Percentiles rank a stretch among this genome's conserved stretches.
phyloP scores from a whole-genome alignment of 2,797 vertebrate species.

The Neostethus bicornis region DNA sequence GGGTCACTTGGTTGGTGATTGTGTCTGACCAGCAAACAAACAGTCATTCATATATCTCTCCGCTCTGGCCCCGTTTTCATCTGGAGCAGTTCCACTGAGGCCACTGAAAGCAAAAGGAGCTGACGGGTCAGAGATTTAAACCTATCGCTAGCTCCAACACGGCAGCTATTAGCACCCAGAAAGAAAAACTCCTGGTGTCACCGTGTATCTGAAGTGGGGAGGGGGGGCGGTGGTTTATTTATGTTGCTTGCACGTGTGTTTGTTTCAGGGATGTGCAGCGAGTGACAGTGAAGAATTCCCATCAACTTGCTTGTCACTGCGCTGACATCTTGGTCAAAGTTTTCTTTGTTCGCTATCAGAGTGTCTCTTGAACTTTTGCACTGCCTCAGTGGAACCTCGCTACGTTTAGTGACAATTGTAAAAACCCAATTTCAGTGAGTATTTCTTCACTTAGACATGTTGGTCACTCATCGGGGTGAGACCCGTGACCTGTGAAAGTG shows the following conservation, averaged over 20 bases:
- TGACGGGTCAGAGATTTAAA: slow-evolving; percentile 77
- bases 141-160: slow-evolving; percentile 66
- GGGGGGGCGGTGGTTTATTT: too few relatives aligned
- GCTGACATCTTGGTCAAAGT: slow-evolving; percentile 61
- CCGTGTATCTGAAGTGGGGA: slow-evolving; percentile 57
- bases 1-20: slow-evolving; percentile 77
- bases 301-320: slow-evolving; percentile 77
- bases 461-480: slow-evolving; percentile 35
- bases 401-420: slow-evolving; percentile 69
- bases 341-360: slow-evolving; percentile 60
- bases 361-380: slow-evolving; percentile 56
- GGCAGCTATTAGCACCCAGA: slow-evolving; percentile 65
- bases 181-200: slow-evolving; percentile 67
- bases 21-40: slow-evolving; percentile 80
- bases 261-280: slow-evolving; percentile 56
- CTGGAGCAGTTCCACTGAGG: slow-evolving; percentile 76
- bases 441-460: slow-evolving; percentile 49
- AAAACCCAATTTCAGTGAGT: slow-evolving; percentile 61
- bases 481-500: slow-evolving; percentile 45
- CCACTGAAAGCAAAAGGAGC: slow-evolving; percentile 72
- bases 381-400: slow-evolving; percentile 49
- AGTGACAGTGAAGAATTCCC: slow-evolving; percentile 78
- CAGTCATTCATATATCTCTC: slow-evolving; percentile 76
- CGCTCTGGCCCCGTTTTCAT: slow-evolving; percentile 76
- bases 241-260: slow-evolving; percentile 58